Evolutionary conservation across 2,888 invertebrate genomes (phyloP), one percentile per base, ranked within the genome.

Genomic region (Microchrysa polita): DNA sequence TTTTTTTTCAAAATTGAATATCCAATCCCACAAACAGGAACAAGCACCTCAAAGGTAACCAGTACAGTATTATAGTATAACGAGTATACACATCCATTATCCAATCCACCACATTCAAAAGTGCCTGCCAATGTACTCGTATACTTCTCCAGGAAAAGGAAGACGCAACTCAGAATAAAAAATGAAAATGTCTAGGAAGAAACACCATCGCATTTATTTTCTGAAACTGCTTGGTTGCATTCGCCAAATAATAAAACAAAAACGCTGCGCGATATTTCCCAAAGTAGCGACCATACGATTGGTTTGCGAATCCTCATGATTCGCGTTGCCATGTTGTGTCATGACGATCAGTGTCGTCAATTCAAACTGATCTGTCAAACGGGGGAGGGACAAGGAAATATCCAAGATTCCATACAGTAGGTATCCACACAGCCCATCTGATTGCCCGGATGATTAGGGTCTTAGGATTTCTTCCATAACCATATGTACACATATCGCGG

Each of bases 261-360:
- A 55, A 34, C 16, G 27, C 7, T 34, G n/a, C n/a, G n/a, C n/a
- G 20, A 34, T 14, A 2, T 44, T 48, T 44, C 65, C 12, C 27
- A 34, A 69, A 57, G 55, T 69, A 5, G 57, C n/a, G n/a, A n/a
- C 40, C 57, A 69, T 69, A n/a, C n/a, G 57, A 69, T 69, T 69
- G 69, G 69, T 40, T 48, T n/a, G n/a, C 55, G 69, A 48, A 53
- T 69, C 57, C 65, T 65, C 48, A 44, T 48, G 18, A 34, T 65
- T n/a, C 65, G 65, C 65, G 27, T 7, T 34, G 7, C 27, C 27
- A 34, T 34, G 27, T 7, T 7, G 27, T 34, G 27, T 34, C 27
- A 7, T 2, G 27, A 7, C 27, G 65, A 65, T 65, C 44, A 7
- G 65, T 44, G 65, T 22, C 27, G 27, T 34, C 65, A 65, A 44